Base-by-base conservation (phyloP, 2,797 vertebrate genomes). In the Anolis apletophallus region DNA sequence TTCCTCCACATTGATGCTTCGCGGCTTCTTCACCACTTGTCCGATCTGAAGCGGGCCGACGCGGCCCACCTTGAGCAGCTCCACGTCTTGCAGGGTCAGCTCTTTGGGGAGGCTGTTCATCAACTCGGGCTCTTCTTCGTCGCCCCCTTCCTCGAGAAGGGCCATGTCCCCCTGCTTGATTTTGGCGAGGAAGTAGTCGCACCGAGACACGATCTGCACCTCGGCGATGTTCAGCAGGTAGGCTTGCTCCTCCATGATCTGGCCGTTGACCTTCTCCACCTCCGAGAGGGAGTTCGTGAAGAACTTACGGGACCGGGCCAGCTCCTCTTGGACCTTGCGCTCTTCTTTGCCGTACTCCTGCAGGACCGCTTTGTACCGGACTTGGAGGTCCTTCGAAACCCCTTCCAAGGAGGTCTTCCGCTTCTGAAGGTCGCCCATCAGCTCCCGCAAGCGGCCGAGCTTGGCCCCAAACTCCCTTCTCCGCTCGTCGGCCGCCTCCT, bases 171-270 rank as follows among this genome's bases (percentile, higher is more conserved):
- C 98, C 94, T 99, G 99, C 93, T 98, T 98, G 88, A 98, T 97
- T 92, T 97, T 98, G 96, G 98, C 98, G 50, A 98, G 97, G 88
- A 99, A 97, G 92, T 98, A 99, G 95, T 99, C 99, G 23, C 98
- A 99, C 88, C 98, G 97, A 8, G 99, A 99, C 89, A 99, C 96
- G 1, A 98, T 98, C 96, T 98, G 98, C 80, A 99, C 98, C 93
- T 99, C 99, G 0, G 98, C 98, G 0, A 99, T 97, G 95, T 98
- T 98, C 6, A 99, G 97, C 72, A 98, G 96, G 89, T 99, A 99
- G 0, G 97, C 97, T 92, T 99, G 98, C 85, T 99, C 98, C 90
- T 99, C 99, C 79, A 99, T 94, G 59, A 97, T 96, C 75, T 98
- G 98, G 5, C 95, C 97, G 80, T 99, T 99, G 34, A 97, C 94